Evolutionary conservation across 2,797 vertebrate genomes (phyloP).

Genomic region (Naso thynnoides): DNA sequence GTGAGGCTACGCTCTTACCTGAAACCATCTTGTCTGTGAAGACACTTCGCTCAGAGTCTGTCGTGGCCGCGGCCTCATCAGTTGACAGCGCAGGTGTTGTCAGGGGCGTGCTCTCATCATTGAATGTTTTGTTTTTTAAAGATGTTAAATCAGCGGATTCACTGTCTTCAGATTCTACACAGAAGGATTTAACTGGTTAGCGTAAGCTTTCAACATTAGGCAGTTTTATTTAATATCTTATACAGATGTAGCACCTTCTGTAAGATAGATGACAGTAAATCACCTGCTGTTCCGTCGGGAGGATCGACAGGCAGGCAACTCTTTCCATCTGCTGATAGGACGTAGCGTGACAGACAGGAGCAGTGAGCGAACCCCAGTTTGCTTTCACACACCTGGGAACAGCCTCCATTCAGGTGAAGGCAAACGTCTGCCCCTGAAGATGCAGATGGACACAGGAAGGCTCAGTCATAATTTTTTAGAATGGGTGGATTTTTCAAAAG

Average conservation of each 20-base stretch:
- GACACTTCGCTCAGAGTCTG: conserved; percentile 42
- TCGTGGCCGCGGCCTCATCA: conserved; percentile 27
- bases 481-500: not conserved
- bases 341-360: conserved; percentile 81
- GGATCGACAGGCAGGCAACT: conserved; percentile 68
- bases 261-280: not conserved
- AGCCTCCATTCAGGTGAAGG: conserved; percentile 88
- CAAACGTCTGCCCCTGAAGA: conserved; percentile 86
- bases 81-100: conserved; percentile 10
- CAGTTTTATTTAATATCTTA: not conserved
- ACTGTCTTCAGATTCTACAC: conserved; percentile 61
- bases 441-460: not conserved
- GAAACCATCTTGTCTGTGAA: conserved; percentile 90
- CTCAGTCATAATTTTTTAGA: not conserved
- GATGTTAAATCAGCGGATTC: conserved; percentile 41
- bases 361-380: conserved; percentile 81
- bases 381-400: conserved; percentile 89
- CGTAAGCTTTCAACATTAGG: not conserved
- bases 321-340: conserved; percentile 78
- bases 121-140: conserved; percentile 63
- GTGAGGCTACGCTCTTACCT: conserved; percentile 79
- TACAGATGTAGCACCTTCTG: not conserved
- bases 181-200: not conserved
- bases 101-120: conserved; percentile 50
- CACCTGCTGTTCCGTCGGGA: conserved; percentile 78